Evolutionary conservation across 2,888 invertebrate genomes (phyloP).

Genomic region (Embidobia sp.): DNA sequence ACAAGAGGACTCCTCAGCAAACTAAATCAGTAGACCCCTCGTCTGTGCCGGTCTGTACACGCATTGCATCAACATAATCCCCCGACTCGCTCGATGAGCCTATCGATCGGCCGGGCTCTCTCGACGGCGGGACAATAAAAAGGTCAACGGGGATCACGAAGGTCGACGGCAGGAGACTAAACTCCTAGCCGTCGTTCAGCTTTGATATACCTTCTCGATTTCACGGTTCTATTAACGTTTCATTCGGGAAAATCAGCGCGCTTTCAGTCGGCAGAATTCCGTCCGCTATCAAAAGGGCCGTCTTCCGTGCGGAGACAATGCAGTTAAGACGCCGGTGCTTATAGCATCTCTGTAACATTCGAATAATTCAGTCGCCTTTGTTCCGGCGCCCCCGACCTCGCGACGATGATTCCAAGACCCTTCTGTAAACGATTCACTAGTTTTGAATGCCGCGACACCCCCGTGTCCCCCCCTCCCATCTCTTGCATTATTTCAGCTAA

Average conservation of each 20-base stretch:
- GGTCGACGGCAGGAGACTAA: conserved; percentile 30
- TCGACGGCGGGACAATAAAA: conserved; percentile 39
- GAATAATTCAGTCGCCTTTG: conserved; percentile 64
- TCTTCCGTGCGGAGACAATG: conserved; percentile 63
- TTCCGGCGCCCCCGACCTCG: conserved; percentile 23
- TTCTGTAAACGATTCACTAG: conserved; percentile 54
- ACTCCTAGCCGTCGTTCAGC: conserved; percentile 25
- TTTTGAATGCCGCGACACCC: conserved; percentile 44
- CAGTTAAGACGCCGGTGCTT: conserved; percentile 62
- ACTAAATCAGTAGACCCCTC: too few relatives aligned
- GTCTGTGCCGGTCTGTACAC: too few relatives aligned
- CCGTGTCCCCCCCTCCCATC: conserved; percentile 4
- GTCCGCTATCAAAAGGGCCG: conserved; percentile 62
- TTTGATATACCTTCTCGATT: conserved; percentile 60
- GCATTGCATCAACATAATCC: too few relatives aligned
- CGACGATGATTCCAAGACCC: conserved; percentile 32
- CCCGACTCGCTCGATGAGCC: too few relatives aligned
- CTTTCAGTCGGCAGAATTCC: conserved; percentile 62
- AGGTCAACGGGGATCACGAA: conserved; percentile 38
- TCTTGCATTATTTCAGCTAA: conserved; percentile 49
- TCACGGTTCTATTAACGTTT: conserved; percentile 61
- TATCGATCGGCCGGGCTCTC: conserved; percentile 22
- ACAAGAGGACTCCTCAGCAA: too few relatives aligned
- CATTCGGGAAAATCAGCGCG: conserved; percentile 60
- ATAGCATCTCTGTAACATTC: conserved; percentile 61